Evolutionary conservation across 2,113 vertebrate genomes (phyloP), one percentile per base, ranked within the genome.

Genomic region (Motacilla alba): DNA sequence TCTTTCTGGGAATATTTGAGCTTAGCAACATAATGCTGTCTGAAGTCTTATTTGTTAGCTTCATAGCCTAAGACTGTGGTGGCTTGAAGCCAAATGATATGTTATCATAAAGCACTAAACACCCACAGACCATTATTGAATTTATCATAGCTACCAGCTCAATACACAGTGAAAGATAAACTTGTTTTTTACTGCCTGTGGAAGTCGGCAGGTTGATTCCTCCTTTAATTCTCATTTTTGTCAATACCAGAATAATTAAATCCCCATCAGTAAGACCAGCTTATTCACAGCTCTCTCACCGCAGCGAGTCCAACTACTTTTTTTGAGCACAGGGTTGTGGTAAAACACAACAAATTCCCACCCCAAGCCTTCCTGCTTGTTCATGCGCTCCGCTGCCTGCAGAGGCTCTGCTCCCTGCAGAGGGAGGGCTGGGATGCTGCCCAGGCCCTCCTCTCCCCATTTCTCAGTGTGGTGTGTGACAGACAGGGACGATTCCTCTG

Each of bases 171-270:
- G 87, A 89, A 83, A 92, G 79, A 86, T 92, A 96, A 95, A 95
- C 83, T 44, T 86, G 85, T 20, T 86, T 86, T 93, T 88, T 86
- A 83, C 60, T 81, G 79, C 83, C 82, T 75, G 31, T 88, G 92
- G 64, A 88, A 96, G 63, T 52, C 28, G 18, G 59, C 75, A 76
- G 52, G 64, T 67, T 86, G 68, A 78, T 67, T 83, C 75, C 76
- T 92, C 60, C 50, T 77, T 90, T 88, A 94, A 91, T 93, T 95
- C 91, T 83, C 28, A n/a, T 55, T 81, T 95, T 92, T 93, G 73
- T 95, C 67, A 7, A 90, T 92, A 75, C 20, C 35, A 50, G 58
- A 73, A 76, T 94, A 93, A 94, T 93, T 92, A 95, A 97, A 92
- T 56, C 60, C 35, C 56, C 68, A 64, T 86, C 68, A 64, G 0